phyloP scores from a whole-genome alignment of 2,888 invertebrate species.

The Eupithecia insigniata region DNA sequence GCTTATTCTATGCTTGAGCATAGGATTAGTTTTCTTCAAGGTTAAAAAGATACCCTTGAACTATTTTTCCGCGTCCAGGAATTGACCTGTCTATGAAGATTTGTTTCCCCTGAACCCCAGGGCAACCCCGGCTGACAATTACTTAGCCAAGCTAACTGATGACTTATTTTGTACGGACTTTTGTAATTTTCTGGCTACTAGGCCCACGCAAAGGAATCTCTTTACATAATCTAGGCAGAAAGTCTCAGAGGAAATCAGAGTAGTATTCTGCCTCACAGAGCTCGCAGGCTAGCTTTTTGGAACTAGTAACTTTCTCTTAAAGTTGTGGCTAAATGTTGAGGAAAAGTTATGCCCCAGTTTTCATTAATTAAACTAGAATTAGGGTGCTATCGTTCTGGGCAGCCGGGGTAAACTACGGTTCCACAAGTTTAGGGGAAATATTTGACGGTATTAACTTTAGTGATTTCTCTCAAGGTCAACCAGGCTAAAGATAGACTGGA shows the following conservation, averaged over 20 bases:
- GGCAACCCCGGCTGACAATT: background rate
- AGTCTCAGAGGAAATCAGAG: conserved; percentile 30
- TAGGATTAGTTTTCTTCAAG: background rate
- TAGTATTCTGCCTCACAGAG: conserved; percentile 16
- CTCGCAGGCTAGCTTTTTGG: conserved; percentile 14
- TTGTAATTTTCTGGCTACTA: conserved; percentile 9
- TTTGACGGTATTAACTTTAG: conserved; percentile 7
- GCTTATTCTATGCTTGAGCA: background rate
- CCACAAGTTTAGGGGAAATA: background rate
- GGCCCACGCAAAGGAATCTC: conserved; percentile 3
- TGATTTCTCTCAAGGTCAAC: background rate
- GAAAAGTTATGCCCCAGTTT: conserved; percentile 30
- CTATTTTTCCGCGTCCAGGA: background rate
- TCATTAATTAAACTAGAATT: conserved; percentile 28
- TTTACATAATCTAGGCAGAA: conserved; percentile 6
- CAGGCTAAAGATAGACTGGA: background rate
- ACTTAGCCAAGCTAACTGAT: background rate
- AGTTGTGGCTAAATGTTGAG: conserved; percentile 23
- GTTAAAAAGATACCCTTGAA: background rate
- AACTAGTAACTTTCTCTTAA: conserved; percentile 15
- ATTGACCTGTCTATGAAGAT: background rate
- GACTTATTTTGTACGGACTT: conserved; percentile 3
- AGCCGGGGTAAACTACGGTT: conserved; percentile 10
- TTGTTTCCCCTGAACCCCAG: background rate
- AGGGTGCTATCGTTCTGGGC: conserved; percentile 19